phyloP scores from a whole-genome alignment of 2,888 invertebrate species.

The Phengaris arion region DNA sequence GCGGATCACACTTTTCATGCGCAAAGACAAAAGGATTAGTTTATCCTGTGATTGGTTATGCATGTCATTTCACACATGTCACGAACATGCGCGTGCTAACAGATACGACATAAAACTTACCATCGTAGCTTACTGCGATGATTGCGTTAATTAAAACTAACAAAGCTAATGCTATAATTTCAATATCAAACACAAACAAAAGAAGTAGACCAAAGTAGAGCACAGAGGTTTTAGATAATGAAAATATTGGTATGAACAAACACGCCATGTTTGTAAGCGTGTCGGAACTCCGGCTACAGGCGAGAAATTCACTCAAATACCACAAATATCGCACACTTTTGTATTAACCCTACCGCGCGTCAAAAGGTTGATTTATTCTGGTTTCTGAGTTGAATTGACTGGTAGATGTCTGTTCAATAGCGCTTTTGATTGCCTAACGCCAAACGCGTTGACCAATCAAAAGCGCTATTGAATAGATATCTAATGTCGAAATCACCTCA shows the following conservation, averaged over 20 bases:
- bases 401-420: too few species aligned
- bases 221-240: constrained; percentile 10
- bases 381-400: too few species aligned
- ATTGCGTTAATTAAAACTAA: neutral
- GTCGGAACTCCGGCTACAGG: neutral
- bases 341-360: too few species aligned
- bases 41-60: neutral
- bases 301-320: neutral
- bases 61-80: too few species aligned
- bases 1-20: neutral
- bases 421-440: too few species aligned
- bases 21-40: neutral
- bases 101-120: neutral
- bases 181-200: neutral
- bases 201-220: constrained; percentile 4
- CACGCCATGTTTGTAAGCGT: constrained; percentile 6
- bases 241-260: constrained; percentile 16
- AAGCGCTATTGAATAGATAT: too few species aligned
- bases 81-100: neutral
- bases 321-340: neutral
- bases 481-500: too few species aligned
- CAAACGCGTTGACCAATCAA: too few species aligned
- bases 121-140: neutral
- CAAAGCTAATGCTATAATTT: neutral
- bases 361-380: too few species aligned